Base-by-base conservation (phyloP, 2,888 invertebrate genomes). In the Fissipunctia ypsillon region DNA sequence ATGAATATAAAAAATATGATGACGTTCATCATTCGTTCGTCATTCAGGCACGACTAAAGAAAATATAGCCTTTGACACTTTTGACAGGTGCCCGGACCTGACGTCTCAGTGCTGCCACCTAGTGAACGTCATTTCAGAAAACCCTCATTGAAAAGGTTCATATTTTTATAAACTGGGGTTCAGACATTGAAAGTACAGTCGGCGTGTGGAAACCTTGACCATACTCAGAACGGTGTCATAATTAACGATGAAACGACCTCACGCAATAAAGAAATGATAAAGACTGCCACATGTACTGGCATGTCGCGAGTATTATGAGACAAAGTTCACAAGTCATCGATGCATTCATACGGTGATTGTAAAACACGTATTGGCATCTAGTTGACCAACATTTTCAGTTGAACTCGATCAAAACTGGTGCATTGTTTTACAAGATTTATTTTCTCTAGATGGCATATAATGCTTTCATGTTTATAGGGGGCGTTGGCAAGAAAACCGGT, bases 401-500 rank as follows among this genome's bases (percentile, higher is more conserved):
- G 81, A 73, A 76, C 70, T 69, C 78, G 69, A 80, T 73, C 19
- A 68, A 73, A 68, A 69, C 86, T 91, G 93, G 93, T 93, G 93
- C 93, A 87, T 90, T 89, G 70, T 85, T 87, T 80, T 83, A 84
- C 73, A 82, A 74, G 48, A 70, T 80, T 85, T 86, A 86, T 84
- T 88, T 89, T 88, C 88, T 72, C 78, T 81, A 82, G 87, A 87
- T 85, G 90, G 95, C 95, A 95, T 95, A 89, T 92, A 90, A 95
- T 95, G 95, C 95, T 95, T 93, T 88, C 88, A 85, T 89, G 88
- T 90, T 79, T 82, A 80, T 61, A 72, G 87, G 82, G 91, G 90
- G 89, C 83, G 63, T 64, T 60, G 22, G 31, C 19, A 31, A 28
- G 16, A n/a, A 0, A 48, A n/a, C 73, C 61, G 83, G 56, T 63